Evolutionary conservation across 2,888 invertebrate species (phyloP).

Genomic region (Acleris cristana): DNA sequence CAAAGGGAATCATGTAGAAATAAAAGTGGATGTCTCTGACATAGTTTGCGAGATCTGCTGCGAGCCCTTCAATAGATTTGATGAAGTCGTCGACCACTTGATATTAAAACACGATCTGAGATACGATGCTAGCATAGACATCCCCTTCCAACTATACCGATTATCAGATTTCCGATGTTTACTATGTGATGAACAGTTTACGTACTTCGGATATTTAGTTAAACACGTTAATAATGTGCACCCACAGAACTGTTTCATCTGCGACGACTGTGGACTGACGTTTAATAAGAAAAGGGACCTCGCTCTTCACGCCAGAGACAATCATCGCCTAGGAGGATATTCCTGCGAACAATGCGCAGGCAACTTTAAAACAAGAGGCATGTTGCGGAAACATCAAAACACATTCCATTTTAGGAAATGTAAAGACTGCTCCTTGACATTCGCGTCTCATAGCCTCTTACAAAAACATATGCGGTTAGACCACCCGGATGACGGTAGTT

Average conservation of each 20-base stretch:
- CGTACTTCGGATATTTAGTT: slow-evolving; percentile 62
- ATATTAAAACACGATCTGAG: slow-evolving; percentile 62
- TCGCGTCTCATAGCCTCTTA: slow-evolving; percentile 55
- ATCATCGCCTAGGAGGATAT: slow-evolving; percentile 62
- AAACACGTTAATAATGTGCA: slow-evolving; percentile 64
- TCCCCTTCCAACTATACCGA: slow-evolving; percentile 63
- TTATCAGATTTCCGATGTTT: slow-evolving; percentile 62
- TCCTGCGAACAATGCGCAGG: slow-evolving; percentile 62
- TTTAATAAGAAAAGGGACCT: slow-evolving; percentile 67
- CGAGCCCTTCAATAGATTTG: slow-evolving; percentile 55
- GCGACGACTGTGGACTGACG: slow-evolving; percentile 63
- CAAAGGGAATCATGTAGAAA: slow-evolving; percentile 62
- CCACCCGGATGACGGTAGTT: slow-evolving; percentile 57
- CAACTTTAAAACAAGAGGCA: slow-evolving; percentile 51
- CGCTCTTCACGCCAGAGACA: slow-evolving; percentile 58
- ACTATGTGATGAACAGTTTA: slow-evolving; percentile 61
- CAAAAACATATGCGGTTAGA: slow-evolving; percentile 61
- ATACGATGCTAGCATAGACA: slow-evolving; percentile 62
- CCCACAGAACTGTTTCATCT: slow-evolving; percentile 62
- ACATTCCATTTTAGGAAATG: slow-evolving; percentile 64
- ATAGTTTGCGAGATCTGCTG: slow-evolving; percentile 66
- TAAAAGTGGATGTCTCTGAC: slow-evolving; percentile 72
- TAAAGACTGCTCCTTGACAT: slow-evolving; percentile 57
- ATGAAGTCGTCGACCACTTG: slow-evolving; percentile 67
- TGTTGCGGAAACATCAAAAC: slow-evolving; percentile 57